These are phyloP conservation scores for Palloptera scutellata DNA, from an alignment of 2,888 invertebrate genomes.

Conservation along the genomic window DNA sequence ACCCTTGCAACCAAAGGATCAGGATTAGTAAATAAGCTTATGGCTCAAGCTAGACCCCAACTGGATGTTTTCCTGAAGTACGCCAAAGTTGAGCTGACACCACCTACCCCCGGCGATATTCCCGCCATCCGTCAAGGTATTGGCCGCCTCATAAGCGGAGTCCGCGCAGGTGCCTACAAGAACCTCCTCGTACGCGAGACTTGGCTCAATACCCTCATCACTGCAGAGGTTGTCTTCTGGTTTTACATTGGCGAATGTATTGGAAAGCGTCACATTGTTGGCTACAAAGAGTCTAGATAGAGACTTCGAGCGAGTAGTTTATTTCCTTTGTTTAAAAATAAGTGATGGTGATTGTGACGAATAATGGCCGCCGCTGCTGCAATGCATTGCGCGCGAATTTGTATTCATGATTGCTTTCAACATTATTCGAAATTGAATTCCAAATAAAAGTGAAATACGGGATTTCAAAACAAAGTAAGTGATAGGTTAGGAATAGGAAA, in stretches of 20 bases:
- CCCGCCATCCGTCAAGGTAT: constrained; percentile 83
- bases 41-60: constrained; percentile 73
- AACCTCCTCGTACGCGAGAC: constrained; percentile 86
- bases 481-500: too few species aligned
- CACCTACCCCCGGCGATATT: constrained; percentile 88
- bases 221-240: constrained; percentile 90
- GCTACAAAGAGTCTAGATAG: constrained; percentile 77
- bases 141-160: constrained; percentile 74
- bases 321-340: too few species aligned
- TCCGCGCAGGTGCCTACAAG: constrained; percentile 82
- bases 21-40: constrained; percentile 60
- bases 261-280: constrained; percentile 90
- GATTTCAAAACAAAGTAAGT: too few species aligned
- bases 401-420: too few species aligned
- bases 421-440: too few species aligned
- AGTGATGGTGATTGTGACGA: too few species aligned
- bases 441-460: too few species aligned
- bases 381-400: too few species aligned
- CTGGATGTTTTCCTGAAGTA: constrained; percentile 82
- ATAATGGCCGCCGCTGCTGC: too few species aligned
- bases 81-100: constrained; percentile 92
- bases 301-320: too few species aligned
- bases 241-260: constrained; percentile 97
- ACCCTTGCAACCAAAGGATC: constrained; percentile 56
- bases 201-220: constrained; percentile 88